Base-by-base conservation (phyloP, 1,140 invertebrate genomes). In the Megalonaias nervosa region DNA sequence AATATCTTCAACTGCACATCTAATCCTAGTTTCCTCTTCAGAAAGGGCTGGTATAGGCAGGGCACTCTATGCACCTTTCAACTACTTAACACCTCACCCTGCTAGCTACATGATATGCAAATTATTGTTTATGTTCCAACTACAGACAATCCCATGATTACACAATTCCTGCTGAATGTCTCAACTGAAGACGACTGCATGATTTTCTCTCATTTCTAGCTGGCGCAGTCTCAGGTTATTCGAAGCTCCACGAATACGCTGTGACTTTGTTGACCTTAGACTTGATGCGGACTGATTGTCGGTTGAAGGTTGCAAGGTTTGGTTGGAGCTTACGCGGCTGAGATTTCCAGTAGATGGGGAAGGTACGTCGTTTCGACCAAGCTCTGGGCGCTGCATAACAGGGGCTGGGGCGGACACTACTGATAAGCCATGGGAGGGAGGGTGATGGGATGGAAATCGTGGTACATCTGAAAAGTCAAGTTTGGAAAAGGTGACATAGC, bases 361-460 rank as follows among this genome's bases (percentile, higher is more conserved):
- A 5, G 16, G 31, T 21, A 60, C 21, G 13, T 67, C 59, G 16
- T 38, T 71, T 56, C 64, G 79, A 79, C 55, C 67, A 12, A 82
- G 66, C 66, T 84, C 83, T 64, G 84, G 82, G 31, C 81, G 80
- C 70, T 85, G 82, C n/a, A 85, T 74, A 58, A 89, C 83, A 26
- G 88, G 87, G n/a, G 87, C 87, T 69, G 88, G 87, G 55, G 86
- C 76, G 58, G 88, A 89, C 64, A 89, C 84, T 59, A 89, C 87
- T 64, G 88, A 89, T 66, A 89, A 80, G 38, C 84, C 79, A 15
- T 80, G 81, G 19, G 79, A 48, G 38, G 76, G 76, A 3, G 64
- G 70, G 61, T 68, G 76, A 70, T 67, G 76, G 76, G 76, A 78
- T 68, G 61, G 76, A 78, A 68, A 78, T 72, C 74, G 74, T 76